Conservation (phyloP, 2,113 vertebrate genomes). For the Rhea americana region DNA sequence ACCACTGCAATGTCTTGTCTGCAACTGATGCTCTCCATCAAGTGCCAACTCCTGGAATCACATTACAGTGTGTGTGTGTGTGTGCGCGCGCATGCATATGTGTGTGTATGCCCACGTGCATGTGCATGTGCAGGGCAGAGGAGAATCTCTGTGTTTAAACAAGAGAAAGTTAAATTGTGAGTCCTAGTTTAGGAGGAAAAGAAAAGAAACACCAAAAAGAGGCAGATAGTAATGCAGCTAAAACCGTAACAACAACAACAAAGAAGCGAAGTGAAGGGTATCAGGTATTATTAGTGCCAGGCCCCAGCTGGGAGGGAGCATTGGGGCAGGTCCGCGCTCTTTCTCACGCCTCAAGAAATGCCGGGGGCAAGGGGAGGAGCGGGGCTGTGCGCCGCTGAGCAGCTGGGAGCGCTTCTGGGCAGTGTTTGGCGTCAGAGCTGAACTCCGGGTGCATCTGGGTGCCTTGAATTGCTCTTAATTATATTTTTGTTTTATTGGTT, state of each 20-base stretch:
- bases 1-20: not conserved
- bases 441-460: conserved; percentile 28
- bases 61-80: not conserved
- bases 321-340: not conserved
- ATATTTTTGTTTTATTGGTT: conserved; percentile 62
- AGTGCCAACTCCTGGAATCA: not conserved
- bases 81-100: rapidly evolving
- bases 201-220: not conserved
- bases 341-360: not conserved
- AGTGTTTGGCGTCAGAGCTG: not conserved
- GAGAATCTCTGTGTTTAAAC: not conserved
- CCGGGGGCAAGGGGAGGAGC: rapidly evolving
- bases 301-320: not conserved
- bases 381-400: not conserved
- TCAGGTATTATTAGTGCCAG: not conserved
- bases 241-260: not conserved
- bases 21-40: not conserved
- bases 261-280: not conserved
- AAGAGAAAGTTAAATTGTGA: not conserved
- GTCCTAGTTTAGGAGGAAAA: not conserved
- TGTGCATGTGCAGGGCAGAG: not conserved
- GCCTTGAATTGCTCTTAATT: conserved; percentile 54
- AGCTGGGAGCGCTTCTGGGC: conserved; percentile 43
- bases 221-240: not conserved
- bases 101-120: not conserved